Conservation (phyloP, 2,888 invertebrate genomes). For the Phortica magna region DNA sequence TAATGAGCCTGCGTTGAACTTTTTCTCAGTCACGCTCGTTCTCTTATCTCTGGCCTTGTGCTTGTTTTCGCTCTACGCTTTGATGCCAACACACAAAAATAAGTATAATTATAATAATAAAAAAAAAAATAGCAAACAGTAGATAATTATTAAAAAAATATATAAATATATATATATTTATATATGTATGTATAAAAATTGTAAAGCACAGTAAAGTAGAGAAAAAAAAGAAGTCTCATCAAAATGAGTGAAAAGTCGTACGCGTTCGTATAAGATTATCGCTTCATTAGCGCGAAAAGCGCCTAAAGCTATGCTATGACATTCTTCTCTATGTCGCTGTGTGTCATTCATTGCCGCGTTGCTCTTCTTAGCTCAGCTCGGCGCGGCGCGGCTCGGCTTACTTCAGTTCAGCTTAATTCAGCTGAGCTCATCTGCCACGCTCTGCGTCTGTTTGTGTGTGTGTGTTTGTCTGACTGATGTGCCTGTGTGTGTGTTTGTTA, state of each 20-base stretch:
- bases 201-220: no score
- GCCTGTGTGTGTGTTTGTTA: background rate
- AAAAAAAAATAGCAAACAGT: no score
- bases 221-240: no score
- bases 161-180: no score
- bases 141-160: no score
- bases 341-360: background rate
- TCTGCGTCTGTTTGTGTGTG: background rate
- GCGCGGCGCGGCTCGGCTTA: no score
- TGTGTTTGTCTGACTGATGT: background rate
- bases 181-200: no score
- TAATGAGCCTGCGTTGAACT: constrained; percentile 38
- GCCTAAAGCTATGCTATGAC: constrained; percentile 11
- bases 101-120: no score
- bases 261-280: constrained; percentile 1
- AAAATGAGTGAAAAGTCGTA: no score
- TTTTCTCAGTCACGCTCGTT: constrained; percentile 2
- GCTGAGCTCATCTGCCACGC: background rate
- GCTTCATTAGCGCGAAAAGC: background rate
- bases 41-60: constrained; percentile 57
- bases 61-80: constrained; percentile 50
- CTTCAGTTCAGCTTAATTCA: background rate
- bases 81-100: constrained; percentile 1
- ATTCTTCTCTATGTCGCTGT: background rate
- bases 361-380: background rate